phyloP scores from a whole-genome alignment of 2,888 invertebrate species.

The Neoitamus cyanurus region DNA sequence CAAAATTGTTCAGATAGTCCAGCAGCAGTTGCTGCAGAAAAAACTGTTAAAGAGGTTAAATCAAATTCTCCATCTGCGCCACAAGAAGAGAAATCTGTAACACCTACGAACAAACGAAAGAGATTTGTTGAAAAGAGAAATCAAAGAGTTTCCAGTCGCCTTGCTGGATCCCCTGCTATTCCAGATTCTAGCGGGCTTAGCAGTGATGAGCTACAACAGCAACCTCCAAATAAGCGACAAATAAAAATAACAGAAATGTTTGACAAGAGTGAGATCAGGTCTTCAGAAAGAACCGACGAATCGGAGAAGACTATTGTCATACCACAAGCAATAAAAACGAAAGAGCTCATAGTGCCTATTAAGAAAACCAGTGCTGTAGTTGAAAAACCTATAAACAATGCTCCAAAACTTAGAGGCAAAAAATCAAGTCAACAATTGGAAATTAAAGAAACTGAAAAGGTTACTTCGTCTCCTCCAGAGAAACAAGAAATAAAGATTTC shows the following conservation, averaged over 20 bases:
- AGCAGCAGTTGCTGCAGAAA: neutral
- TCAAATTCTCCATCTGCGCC: neutral
- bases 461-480: slow-evolving; percentile 58
- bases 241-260: slow-evolving; percentile 65
- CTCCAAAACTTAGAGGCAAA: slow-evolving; percentile 62
- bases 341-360: slow-evolving; percentile 30
- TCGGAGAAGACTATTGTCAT: neutral
- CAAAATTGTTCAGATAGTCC: neutral
- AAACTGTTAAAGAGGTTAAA: neutral
- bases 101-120: slow-evolving; percentile 49
- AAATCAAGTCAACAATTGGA: slow-evolving; percentile 57
- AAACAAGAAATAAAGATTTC: neutral
- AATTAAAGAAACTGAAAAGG: slow-evolving; percentile 55
- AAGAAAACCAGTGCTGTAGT: slow-evolving; percentile 12
- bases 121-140: slow-evolving; percentile 47
- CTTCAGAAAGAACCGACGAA: slow-evolving; percentile 49
- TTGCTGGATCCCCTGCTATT: slow-evolving; percentile 46
- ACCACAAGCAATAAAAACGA: slow-evolving; percentile 17
- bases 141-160: slow-evolving; percentile 48
- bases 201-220: slow-evolving; percentile 49
- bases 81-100: slow-evolving; percentile 26
- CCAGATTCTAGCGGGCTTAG: slow-evolving; percentile 43
- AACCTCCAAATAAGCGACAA: slow-evolving; percentile 58
- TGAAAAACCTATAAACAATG: slow-evolving; percentile 62
- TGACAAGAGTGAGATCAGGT: slow-evolving; percentile 57